Conservation (phyloP, 2,888 invertebrate species). For the Cryptops parisi region DNA sequence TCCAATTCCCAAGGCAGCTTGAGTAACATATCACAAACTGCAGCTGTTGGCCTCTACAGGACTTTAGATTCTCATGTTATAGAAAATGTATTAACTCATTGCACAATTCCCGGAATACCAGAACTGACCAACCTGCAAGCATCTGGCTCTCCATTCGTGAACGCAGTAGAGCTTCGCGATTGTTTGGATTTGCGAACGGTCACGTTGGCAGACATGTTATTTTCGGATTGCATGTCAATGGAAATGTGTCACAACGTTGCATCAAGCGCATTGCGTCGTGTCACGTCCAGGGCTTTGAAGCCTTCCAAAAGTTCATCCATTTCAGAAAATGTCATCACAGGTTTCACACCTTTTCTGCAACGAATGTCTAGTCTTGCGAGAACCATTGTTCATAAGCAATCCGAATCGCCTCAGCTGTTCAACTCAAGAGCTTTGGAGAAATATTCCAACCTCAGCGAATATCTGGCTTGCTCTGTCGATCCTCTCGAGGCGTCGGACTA, state of each 20-base stretch:
- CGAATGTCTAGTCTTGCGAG: not conserved
- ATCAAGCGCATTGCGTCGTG: not conserved
- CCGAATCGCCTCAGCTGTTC: not conserved
- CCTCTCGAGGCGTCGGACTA: not conserved
- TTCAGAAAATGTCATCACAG: not conserved
- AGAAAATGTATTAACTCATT: not conserved
- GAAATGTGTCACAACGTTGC: not conserved
- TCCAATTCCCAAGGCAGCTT: too few species aligned
- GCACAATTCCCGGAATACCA: not conserved
- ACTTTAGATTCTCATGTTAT: not conserved
- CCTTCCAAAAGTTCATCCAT: not conserved
- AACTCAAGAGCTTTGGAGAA: not conserved
- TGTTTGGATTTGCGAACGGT: not conserved
- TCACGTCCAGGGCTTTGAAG: not conserved
- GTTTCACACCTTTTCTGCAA: not conserved
- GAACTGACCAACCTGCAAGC: not conserved
- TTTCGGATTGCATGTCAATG: not conserved
- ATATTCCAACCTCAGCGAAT: not conserved
- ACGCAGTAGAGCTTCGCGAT: not conserved
- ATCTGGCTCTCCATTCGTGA: not conserved
- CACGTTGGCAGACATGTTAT: not conserved
- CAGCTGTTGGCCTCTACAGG: not conserved
- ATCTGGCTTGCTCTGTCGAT: not conserved
- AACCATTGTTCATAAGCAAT: not conserved
- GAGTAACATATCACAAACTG: not conserved